Conservation (phyloP, 1,140 invertebrate genomes). For the Saccostrea cuccullata region DNA sequence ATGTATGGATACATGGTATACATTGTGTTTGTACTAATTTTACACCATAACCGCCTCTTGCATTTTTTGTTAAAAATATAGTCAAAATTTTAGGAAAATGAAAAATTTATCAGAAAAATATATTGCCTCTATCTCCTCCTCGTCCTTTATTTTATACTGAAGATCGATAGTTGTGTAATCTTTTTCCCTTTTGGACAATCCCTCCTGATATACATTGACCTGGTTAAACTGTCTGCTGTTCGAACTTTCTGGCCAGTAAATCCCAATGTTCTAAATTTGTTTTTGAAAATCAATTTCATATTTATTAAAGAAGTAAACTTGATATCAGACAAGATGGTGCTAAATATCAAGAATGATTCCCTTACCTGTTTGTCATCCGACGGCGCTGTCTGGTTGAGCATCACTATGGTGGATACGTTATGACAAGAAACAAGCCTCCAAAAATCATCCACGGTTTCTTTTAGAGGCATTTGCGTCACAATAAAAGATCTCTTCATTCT, state of each 20-base stretch:
- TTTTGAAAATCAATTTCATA: neutral
- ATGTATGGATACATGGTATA: no score
- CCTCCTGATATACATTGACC: neutral
- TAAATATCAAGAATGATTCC: neutral
- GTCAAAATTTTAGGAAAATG: neutral
- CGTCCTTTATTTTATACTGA: neutral
- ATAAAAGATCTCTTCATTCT: slow-evolving; percentile 59
- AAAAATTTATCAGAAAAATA: neutral
- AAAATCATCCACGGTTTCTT: slow-evolving; percentile 71
- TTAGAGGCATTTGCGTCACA: slow-evolving; percentile 70
- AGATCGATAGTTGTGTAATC: neutral
- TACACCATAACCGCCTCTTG: no score
- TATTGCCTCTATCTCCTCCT: neutral
- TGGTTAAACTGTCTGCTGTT: neutral
- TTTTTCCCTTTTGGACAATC: neutral
- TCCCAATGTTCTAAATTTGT: neutral
- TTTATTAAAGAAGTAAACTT: neutral
- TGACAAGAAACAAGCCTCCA: slow-evolving; percentile 71
- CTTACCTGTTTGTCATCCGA: slow-evolving; percentile 1
- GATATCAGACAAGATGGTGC: neutral
- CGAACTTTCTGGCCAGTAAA: neutral
- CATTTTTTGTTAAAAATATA: no score
- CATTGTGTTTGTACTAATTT: no score
- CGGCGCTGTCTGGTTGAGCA: slow-evolving; percentile 18
- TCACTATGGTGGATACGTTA: slow-evolving; percentile 62